Base-by-base conservation (phyloP, 2,797 vertebrate species). In the Ciconia nigra region DNA sequence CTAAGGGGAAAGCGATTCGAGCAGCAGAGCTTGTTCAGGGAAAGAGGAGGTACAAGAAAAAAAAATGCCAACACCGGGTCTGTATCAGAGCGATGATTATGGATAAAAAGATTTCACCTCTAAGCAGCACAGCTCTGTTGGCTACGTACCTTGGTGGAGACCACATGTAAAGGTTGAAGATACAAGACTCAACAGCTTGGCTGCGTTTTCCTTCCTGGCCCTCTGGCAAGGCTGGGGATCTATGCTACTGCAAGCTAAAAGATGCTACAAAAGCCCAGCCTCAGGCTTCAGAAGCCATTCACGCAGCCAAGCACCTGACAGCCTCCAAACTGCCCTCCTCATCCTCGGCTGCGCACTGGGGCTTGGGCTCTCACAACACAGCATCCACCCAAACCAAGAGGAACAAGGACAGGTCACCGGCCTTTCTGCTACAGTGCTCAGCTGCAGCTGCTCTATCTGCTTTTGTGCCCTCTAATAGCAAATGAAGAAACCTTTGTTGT, bases 101-200 rank as follows among this genome's bases (percentile, higher is more conserved):
- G 37, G 59, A 59, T 21, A 20, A 67, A 58, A 80, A 73, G 28
- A 46, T 33, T 35, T 46, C 33, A 52, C 31, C 37, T 71, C 51
- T 26, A 47, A 86, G 33, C 29, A 83, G 52, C 83, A 31, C 62
- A 76, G 54, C 44, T 71, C 72, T 83, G n/a, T 25, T 6, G 2
- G n/a, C 35, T 57, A 25, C 15, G 28, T 28, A 72, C 25, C 15
- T 35, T 22, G 29, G 28, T 71, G 65, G 22, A 72, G 19, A 67
- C 11, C 37, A 78, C 0, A 0, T 18, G 24, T 20, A 72, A 49
- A 10, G 21, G 11, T 2, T 89, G 46, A 79, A 58, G 71, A 46
- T 5, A 46, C 6, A 74, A 65, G 16, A 79, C 24, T 35, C 37
- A 87, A 4, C 8, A 71, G 15, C 20, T 72, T 59, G 41, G 37